Evolutionary conservation across 2,888 invertebrate species (phyloP).

Genomic region (Buathra laborator): DNA sequence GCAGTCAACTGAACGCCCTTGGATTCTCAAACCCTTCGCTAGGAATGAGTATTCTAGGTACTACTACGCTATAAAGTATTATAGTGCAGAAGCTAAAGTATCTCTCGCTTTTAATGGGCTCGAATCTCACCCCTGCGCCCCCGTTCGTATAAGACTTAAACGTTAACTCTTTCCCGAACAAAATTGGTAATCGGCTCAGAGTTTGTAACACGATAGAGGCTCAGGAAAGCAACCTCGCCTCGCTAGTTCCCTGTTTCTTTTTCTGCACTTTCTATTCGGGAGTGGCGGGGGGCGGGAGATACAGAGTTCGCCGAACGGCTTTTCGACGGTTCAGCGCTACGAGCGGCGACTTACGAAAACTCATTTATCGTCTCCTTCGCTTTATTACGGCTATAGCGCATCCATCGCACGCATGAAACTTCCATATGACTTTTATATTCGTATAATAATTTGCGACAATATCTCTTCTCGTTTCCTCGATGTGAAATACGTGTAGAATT

Average conservation of each 20-base stretch:
- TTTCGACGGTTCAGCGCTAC: constrained; percentile 19
- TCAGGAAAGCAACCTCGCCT: neutral
- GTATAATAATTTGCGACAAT: constrained; percentile 1
- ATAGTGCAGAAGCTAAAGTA: constrained; percentile 6
- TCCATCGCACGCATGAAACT: neutral
- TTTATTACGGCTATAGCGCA: constrained; percentile 1
- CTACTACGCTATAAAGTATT: constrained; percentile 10
- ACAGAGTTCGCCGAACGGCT: neutral
- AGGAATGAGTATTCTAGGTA: constrained; percentile 8
- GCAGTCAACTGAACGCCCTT: constrained; percentile 4
- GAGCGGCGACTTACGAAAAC: neutral
- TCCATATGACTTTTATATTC: constrained; percentile 22
- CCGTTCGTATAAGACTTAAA: constrained; percentile 4
- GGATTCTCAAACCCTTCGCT: constrained; percentile 18
- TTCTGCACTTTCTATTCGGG: neutral
- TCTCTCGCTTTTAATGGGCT: constrained; percentile 38
- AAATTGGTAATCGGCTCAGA: constrained; percentile 55
- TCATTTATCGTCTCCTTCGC: constrained; percentile 1
- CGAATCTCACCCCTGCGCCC: constrained; percentile 13
- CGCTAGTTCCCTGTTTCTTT: too few species aligned
- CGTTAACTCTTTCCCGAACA: constrained; percentile 17
- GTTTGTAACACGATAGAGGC: constrained; percentile 26
- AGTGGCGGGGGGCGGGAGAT: neutral
- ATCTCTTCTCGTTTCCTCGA: neutral
- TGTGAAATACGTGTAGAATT: constrained; percentile 5